These are phyloP conservation scores for Pogonognathellus flavescens DNA, from an alignment of 1,140 invertebrate genomes.

Conservation along the genomic window DNA sequence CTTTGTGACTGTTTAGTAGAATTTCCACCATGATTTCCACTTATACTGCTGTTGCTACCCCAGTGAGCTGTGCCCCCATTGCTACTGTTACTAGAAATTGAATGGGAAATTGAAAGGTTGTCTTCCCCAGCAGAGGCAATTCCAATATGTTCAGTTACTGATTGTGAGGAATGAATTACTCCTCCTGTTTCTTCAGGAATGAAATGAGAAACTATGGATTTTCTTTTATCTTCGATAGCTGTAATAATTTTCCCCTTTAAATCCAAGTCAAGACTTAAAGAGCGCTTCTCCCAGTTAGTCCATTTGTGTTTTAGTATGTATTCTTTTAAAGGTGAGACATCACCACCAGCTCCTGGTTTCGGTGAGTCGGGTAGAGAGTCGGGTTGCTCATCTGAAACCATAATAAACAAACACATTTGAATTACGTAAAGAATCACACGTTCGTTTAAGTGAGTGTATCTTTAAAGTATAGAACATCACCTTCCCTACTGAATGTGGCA, in stretches of 20 bases:
- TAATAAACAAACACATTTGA: background rate
- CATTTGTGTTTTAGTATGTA: slow-evolving; percentile 65
- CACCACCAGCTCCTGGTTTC: slow-evolving; percentile 55
- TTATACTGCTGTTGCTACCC: background rate
- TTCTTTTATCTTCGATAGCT: slow-evolving; percentile 66
- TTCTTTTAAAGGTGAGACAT: slow-evolving; percentile 66
- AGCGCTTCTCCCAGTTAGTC: slow-evolving; percentile 64
- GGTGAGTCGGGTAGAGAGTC: slow-evolving; percentile 63
- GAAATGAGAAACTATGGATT: slow-evolving; percentile 64
- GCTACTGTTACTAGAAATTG: background rate
- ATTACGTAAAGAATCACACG: no score
- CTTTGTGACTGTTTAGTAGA: background rate
- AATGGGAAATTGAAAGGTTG: background rate
- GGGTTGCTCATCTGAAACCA: slow-evolving; percentile 57
- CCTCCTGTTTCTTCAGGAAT: slow-evolving; percentile 62
- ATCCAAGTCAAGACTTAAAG: slow-evolving; percentile 64
- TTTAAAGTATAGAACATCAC: no score
- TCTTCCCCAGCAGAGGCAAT: slow-evolving; percentile 20
- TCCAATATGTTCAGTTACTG: slow-evolving; percentile 58
- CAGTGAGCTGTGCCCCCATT: background rate
- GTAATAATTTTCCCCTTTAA: slow-evolving; percentile 65
- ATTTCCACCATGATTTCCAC: background rate
- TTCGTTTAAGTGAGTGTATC: background rate
- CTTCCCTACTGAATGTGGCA: no score
- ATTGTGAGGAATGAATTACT: slow-evolving; percentile 35